Evolutionary conservation across 2,113 vertebrate species (phyloP).

Genomic region (Rousettus leschenaultii): DNA sequence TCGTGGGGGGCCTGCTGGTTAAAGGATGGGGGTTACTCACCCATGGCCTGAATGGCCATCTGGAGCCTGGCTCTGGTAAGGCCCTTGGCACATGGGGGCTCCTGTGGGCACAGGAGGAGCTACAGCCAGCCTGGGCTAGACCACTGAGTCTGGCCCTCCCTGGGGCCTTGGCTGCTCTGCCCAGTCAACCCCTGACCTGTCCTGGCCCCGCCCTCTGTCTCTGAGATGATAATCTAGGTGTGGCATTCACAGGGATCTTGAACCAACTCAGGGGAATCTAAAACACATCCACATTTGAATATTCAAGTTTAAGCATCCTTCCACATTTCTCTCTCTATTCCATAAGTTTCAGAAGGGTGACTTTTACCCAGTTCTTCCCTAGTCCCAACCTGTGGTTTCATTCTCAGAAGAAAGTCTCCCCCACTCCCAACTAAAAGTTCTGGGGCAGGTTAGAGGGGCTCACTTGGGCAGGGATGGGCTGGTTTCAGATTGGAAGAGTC

Average conservation of each 20-base stretch:
- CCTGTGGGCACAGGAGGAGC: background rate
- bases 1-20: constrained; percentile 67
- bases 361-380: background rate
- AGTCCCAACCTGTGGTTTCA: background rate
- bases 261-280: background rate
- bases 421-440: background rate
- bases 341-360: background rate
- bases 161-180: background rate
- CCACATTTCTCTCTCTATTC: background rate
- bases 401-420: background rate
- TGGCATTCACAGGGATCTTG: background rate
- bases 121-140: background rate
- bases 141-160: background rate
- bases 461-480: background rate
- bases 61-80: background rate
- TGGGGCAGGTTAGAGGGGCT: background rate
- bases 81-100: background rate
- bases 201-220: background rate
- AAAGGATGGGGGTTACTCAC: background rate
- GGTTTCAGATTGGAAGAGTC: background rate
- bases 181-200: background rate
- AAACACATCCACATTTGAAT: background rate
- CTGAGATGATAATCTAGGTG: background rate
- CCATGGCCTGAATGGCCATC: background rate
- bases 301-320: background rate